Percentiles rank a stretch among this genome's conserved stretches.
Conservation (phyloP, 2,113 vertebrate species). For the Epinephelus fuscoguttatus region DNA sequence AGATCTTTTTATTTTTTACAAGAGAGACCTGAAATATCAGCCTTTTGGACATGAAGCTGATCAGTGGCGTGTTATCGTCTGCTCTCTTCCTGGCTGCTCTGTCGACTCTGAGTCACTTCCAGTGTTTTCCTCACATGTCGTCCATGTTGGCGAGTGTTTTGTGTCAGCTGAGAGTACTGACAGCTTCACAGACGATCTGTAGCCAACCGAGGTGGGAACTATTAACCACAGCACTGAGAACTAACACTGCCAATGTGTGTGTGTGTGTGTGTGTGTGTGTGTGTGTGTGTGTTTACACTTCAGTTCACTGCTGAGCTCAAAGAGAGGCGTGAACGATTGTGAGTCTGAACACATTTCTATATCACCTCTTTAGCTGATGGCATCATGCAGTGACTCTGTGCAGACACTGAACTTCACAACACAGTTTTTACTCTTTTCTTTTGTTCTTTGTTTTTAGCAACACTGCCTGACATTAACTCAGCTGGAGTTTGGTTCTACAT, state of each 20-base stretch:
- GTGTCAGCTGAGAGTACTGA: constrained; percentile 66
- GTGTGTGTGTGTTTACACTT: not conserved
- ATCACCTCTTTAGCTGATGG: constrained; percentile 32
- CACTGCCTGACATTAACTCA: not conserved
- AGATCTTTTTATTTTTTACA: too few species aligned
- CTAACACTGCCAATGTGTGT: constrained; percentile 56
- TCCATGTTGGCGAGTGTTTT: constrained; percentile 48
- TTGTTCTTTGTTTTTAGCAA: not conserved
- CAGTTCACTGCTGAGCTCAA: constrained; percentile 30
- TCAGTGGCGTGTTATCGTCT: not conserved
- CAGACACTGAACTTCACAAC: not conserved
- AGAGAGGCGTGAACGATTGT: constrained; percentile 50
- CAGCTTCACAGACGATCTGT: constrained; percentile 71
- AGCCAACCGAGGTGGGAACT: constrained; percentile 82
- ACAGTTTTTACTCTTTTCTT: not conserved
- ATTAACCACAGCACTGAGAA: constrained; percentile 65
- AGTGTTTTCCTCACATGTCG: constrained; percentile 58
- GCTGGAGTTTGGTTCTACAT: not conserved
- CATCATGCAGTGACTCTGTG: constrained; percentile 3
- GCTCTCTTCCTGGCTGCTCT: constrained; percentile 2
- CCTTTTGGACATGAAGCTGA: not conserved
- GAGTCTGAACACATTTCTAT: constrained; percentile 40
- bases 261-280: constrained; percentile 16
- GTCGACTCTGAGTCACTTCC: constrained; percentile 21
- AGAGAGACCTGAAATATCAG: not conserved